A percentile compares a stretch with the other conserved stretches of the same genome.
These are phyloP conservation scores for Sciaenops ocellatus DNA, from an alignment of 2,797 vertebrate genomes.

Conservation along the genomic window DNA sequence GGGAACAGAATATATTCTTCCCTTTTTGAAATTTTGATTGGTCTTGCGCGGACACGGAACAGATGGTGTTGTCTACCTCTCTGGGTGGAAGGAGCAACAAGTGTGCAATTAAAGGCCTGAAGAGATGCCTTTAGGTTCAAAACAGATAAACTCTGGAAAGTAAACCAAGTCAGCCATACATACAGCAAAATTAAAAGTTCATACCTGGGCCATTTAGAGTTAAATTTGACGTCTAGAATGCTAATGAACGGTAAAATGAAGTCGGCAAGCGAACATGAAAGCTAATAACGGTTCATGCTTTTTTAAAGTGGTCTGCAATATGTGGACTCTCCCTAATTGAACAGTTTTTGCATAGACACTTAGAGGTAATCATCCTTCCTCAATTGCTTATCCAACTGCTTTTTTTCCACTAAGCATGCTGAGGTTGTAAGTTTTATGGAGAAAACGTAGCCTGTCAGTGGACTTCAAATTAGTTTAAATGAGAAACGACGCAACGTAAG, in stretches of 20 bases:
- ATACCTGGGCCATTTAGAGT: conserved; percentile 21
- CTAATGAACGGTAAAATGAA: conserved; percentile 32
- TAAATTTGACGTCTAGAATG: conserved; percentile 20
- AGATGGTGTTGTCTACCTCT: conserved; percentile 80
- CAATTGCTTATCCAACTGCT: conserved; percentile 28
- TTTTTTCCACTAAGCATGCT: conserved; percentile 19
- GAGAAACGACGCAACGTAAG: neutral
- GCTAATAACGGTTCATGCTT: conserved; percentile 38
- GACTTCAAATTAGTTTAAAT: conserved; percentile 12
- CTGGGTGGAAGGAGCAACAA: conserved; percentile 73
- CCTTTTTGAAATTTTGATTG: conserved; percentile 75
- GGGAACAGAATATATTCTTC: conserved; percentile 68
- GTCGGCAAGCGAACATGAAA: conserved; percentile 22
- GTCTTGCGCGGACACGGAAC: conserved; percentile 71
- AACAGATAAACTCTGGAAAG: conserved; percentile 43
- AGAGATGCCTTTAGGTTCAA: conserved; percentile 57
- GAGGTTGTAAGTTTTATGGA: neutral
- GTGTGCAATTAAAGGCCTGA: conserved; percentile 82
- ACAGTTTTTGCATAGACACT: neutral
- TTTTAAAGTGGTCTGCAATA: conserved; percentile 44
- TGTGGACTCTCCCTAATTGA: conserved; percentile 21
- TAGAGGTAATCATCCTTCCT: conserved; percentile 10
- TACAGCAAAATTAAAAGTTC: conserved; percentile 33
- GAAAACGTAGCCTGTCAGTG: neutral
- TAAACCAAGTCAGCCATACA: conserved; percentile 48